phyloP scores from a whole-genome alignment of 2,113 vertebrate species.

The Rhinolophus sinicus region DNA sequence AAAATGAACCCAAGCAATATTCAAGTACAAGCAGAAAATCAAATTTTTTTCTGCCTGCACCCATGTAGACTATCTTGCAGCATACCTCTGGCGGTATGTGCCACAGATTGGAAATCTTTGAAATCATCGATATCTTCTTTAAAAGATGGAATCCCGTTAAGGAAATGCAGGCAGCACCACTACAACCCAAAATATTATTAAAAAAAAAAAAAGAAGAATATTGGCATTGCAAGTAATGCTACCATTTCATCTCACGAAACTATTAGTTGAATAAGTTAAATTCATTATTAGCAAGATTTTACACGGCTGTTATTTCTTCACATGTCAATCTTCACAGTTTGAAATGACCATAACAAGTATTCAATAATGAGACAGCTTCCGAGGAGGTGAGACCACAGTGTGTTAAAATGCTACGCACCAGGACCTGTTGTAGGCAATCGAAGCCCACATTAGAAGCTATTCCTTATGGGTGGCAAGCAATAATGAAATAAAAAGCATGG shows the following conservation, averaged over 20 bases:
- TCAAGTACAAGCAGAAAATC: background rate
- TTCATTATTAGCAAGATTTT: constrained; percentile 44
- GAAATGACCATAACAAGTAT: constrained; percentile 27
- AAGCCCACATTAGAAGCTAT: constrained; percentile 27
- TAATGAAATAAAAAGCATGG: background rate
- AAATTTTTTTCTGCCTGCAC: background rate
- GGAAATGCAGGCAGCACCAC: background rate
- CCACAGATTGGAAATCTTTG: background rate
- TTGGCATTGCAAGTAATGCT: background rate
- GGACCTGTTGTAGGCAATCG: background rate
- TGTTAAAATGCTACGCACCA: background rate
- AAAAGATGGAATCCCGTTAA: background rate
- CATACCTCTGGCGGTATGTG: background rate
- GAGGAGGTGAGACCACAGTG: background rate
- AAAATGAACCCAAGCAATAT: constrained; percentile 9
- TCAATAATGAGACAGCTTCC: constrained; percentile 37
- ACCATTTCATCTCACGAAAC: background rate
- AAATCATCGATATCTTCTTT: background rate
- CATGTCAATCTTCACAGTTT: background rate
- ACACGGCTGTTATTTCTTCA: constrained; percentile 2
- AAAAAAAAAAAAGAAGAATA: constrained; percentile 4
- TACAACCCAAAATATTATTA: background rate
- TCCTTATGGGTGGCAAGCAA: background rate
- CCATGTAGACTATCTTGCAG: background rate
- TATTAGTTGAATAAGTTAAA: constrained; percentile 11